phyloP scores from a whole-genome alignment of 1,140 invertebrate species.

The Drosophila bipectinata region DNA sequence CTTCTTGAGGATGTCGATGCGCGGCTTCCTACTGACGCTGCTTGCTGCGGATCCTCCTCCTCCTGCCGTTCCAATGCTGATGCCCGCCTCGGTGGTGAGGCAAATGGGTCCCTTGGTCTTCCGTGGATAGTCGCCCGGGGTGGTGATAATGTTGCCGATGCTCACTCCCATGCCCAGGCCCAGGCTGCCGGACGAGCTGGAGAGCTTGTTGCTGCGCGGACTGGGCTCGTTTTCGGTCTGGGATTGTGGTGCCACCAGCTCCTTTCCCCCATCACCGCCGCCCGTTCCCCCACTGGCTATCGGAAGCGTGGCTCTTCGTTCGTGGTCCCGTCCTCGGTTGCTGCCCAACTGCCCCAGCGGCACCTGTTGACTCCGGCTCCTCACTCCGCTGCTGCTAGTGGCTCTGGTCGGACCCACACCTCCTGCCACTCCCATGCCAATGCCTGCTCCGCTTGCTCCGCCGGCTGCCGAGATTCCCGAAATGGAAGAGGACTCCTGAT shows the following conservation, averaged over 20 bases:
- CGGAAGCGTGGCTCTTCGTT: constrained; percentile 72
- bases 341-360: constrained; percentile 15
- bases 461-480: constrained; percentile 11
- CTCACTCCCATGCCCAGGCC: constrained; percentile 58
- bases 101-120: constrained; percentile 82
- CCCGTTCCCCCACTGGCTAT: constrained; percentile 54
- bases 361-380: constrained; percentile 42
- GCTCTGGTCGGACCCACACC: constrained; percentile 24
- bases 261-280: constrained; percentile 23
- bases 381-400: constrained; percentile 40
- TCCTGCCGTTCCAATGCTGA: constrained; percentile 1
- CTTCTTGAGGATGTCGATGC: constrained; percentile 85
- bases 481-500: constrained; percentile 47
- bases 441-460: constrained; percentile 9
- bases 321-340: constrained; percentile 52
- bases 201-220: constrained; percentile 68
- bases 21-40: constrained; percentile 58
- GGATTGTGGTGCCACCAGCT: constrained; percentile 20
- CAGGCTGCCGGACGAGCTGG: constrained; percentile 75
- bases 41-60: neutral
- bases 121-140: constrained; percentile 75
- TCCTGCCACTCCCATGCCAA: neutral
- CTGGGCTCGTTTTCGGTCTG: constrained; percentile 55
- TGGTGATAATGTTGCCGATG: constrained; percentile 75
- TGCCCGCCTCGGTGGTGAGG: constrained; percentile 47